Conservation (phyloP, 2,888 invertebrate species). For the Drepana falcataria region DNA sequence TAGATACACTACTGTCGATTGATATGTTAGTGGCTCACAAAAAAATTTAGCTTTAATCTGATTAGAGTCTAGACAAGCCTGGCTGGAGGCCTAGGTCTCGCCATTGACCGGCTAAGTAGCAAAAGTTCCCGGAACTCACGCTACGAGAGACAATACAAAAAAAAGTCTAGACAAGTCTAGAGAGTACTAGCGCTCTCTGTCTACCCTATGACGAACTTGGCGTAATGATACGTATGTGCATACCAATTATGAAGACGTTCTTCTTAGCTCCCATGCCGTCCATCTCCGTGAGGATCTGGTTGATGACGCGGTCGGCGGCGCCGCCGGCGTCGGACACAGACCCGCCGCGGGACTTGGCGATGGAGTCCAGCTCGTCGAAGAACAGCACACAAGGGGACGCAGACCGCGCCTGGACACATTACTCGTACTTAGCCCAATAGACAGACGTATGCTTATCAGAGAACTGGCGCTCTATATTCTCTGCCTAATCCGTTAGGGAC, state of each 20-base stretch:
- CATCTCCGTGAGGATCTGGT: constrained; percentile 99
- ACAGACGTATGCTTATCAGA: background rate
- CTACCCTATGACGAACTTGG: background rate
- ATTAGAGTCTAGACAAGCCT: too few species aligned
- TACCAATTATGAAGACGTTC: constrained; percentile 99
- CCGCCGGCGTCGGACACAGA: constrained; percentile 98
- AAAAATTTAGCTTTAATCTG: too few species aligned
- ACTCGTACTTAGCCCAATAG: background rate
- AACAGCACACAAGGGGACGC: constrained; percentile 99
- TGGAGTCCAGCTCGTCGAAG: constrained; percentile 99
- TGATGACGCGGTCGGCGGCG: constrained; percentile 99
- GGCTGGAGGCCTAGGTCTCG: too few species aligned
- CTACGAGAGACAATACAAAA: too few species aligned
- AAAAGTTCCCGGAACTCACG: too few species aligned
- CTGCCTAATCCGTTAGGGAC: too few species aligned
- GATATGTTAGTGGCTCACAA: too few species aligned
- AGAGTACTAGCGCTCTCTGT: too few species aligned
- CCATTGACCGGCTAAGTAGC: too few species aligned
- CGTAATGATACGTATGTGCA: constrained; percentile 34
- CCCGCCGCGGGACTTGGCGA: constrained; percentile 99
- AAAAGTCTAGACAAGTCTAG: too few species aligned
- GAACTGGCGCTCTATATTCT: too few species aligned
- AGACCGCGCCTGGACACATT: constrained; percentile 88
- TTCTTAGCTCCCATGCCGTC: constrained; percentile 99
- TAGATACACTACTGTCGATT: too few species aligned